phyloP scores from a whole-genome alignment of 2,888 invertebrate species.

The Odontocolon sp. region DNA sequence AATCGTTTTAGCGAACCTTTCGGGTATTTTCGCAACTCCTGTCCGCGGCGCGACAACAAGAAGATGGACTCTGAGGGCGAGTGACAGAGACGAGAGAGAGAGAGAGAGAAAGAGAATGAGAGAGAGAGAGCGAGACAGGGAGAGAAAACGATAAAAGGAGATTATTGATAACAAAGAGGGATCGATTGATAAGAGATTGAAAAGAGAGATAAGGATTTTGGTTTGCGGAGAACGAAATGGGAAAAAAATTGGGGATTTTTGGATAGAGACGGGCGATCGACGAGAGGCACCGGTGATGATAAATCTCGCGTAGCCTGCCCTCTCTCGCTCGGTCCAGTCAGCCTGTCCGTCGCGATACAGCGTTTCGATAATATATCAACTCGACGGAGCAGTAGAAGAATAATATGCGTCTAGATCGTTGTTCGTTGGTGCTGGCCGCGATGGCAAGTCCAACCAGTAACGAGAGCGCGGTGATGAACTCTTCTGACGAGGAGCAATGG shows the following conservation, averaged over 20 bases:
- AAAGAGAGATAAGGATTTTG: background rate
- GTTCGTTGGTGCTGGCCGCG: background rate
- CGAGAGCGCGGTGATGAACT: constrained; percentile 44
- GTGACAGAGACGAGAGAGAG: constrained; percentile 12
- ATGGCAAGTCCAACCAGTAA: constrained; percentile 11
- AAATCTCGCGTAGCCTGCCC: constrained; percentile 25
- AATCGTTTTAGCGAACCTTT: constrained; percentile 10
- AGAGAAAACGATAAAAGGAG: background rate
- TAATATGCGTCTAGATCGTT: background rate
- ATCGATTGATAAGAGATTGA: background rate
- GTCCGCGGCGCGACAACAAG: constrained; percentile 19
- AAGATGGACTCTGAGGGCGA: constrained; percentile 13
- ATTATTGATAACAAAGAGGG: constrained; percentile 9
- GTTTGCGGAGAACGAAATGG: background rate
- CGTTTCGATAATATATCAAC: background rate
- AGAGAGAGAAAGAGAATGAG: background rate
- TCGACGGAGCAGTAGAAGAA: background rate
- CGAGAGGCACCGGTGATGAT: constrained; percentile 41
- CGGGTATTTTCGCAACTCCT: background rate
- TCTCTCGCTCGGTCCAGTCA: constrained; percentile 24
- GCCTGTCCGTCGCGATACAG: background rate
- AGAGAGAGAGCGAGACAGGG: constrained; percentile 7
- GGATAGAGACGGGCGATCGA: constrained; percentile 21
- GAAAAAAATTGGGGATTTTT: background rate
- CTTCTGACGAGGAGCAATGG: too few relatives aligned